Evolutionary conservation across 2,113 vertebrate genomes (phyloP), one percentile per base, ranked within the genome.

Genomic region (Hystrix cristata): DNA sequence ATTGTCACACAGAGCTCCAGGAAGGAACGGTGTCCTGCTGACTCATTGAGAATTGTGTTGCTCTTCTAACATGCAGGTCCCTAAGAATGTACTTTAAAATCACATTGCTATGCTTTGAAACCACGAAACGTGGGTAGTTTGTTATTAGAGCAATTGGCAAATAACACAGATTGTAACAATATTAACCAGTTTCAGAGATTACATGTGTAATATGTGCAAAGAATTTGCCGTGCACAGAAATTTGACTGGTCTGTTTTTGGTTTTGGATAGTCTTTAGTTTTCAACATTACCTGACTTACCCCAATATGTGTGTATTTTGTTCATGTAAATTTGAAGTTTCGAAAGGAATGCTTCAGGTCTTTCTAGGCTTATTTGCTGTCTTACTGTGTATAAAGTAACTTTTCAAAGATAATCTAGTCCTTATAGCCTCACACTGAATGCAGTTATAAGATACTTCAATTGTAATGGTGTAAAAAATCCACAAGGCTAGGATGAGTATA

Each of bases 1-100:
- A 57, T 38, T 84, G 13, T 71, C 14, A 13, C 38, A 0, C 43
- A 16, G 12, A 18, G 1, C 0, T 1, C 16, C 18, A 43, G 11
- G 74, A 71, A 82, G 10, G 46, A 48, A 62, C 4, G 1, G 4
- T 43, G 7, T 29, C 38, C 15, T 51, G 23, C 14, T 55, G 27
- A 81, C 14, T 86, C 23, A 5, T 11, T 12, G 62, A 81, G 19
- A 55, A 4, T 14, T 14, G 25, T 1, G 25, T 19, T 43, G 81
- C 43, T 18, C 23, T 72, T 74, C 27, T 62, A 74, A 48, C n/a
- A 10, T 25, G 84, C 15, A 88, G n/a, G 46, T 79, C 23, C n/a
- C 60, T n/a, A 25, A 97, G 64, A 21, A 38, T 8, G 21, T 21
- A 18, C 7, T 19, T 19, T 71, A 71, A 7, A 60, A 62, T 21